Evolutionary conservation across 1,140 invertebrate genomes (phyloP), one percentile per base, ranked within the genome.

Genomic region (Olivierus martensii): DNA sequence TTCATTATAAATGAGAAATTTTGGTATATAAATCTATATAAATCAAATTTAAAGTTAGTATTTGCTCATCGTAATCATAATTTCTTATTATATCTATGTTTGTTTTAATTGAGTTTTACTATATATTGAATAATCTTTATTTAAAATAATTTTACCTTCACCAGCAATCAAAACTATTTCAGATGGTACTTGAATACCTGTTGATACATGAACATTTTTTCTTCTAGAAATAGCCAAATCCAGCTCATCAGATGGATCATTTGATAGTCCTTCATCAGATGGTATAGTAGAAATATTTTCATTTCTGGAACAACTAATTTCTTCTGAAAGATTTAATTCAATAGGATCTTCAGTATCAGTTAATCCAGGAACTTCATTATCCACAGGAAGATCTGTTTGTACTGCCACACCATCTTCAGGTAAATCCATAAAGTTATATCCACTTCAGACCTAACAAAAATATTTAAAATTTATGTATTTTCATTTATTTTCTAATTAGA

Each of bases 161-260:
- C 51, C 51, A 12, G 54, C 49, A 37, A 56, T 56, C 14, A 56
- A 49, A 35, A 56, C 54, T 37, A 56, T 22, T 34, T 56, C 54
- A n/a, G 53, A 54, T 37, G 53, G 45, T 2, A 54, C 48, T 51
- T 56, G 54, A 10, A 56, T 19, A 37, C 37, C 45, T 12, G 49
- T n/a, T 9, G 54, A 45, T 19, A 56, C 49, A 46, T 49, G 50
- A 44, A 19, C 51, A 17, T 56, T 49, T n/a, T 51, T 36, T 15
- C 49, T 36, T 3, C 48, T 14, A 3, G 54, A 49, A 10, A 56
- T 9, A 21, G 48, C 51, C 54, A 56, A 51, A 28, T 51, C 45
- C 12, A 56, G 15, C 28, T 51, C 35, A n/a, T 28, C 22, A 48
- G 43, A 51, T 43, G 37, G 47, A 43, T 44, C 51, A 12, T 46